phyloP scores from a whole-genome alignment of 2,113 vertebrate species.

The Pseudopodoces humilis region DNA sequence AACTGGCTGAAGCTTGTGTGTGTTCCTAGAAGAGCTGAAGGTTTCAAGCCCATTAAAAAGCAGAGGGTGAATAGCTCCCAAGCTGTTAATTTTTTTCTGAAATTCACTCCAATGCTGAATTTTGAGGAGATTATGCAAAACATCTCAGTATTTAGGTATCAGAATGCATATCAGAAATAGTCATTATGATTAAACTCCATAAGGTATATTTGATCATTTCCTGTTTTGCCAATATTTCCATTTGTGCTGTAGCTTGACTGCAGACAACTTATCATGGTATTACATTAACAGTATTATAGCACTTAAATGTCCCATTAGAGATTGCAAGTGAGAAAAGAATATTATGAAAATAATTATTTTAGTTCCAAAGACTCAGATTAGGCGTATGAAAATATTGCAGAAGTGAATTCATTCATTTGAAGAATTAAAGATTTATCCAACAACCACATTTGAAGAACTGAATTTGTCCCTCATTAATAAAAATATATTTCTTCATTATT shows the following conservation, averaged over 20 bases:
- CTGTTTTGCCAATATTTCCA: background rate
- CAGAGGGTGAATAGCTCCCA: background rate
- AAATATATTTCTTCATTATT: background rate
- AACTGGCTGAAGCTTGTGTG: background rate
- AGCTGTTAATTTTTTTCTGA: constrained; percentile 16
- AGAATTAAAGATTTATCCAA: background rate
- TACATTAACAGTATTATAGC: background rate
- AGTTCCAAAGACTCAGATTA: background rate
- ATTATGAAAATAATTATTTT: background rate
- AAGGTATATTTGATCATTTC: constrained; percentile 16
- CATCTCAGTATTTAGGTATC: background rate
- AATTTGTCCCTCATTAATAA: background rate
- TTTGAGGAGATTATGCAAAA: constrained; percentile 25
- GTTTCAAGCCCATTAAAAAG: constrained; percentile 25
- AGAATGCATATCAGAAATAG: constrained; percentile 25
- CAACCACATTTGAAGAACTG: background rate
- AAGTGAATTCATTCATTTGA: background rate
- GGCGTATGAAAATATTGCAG: background rate
- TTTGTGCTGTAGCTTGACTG: background rate
- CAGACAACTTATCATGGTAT: background rate
- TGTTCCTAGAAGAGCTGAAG: background rate
- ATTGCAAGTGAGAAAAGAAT: background rate
- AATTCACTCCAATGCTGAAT: constrained; percentile 21
- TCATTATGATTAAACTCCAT: background rate
- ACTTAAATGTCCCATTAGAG: background rate